Evolutionary conservation across 2,797 vertebrate genomes (phyloP).

Genomic region (Poliocrania exsul): DNA sequence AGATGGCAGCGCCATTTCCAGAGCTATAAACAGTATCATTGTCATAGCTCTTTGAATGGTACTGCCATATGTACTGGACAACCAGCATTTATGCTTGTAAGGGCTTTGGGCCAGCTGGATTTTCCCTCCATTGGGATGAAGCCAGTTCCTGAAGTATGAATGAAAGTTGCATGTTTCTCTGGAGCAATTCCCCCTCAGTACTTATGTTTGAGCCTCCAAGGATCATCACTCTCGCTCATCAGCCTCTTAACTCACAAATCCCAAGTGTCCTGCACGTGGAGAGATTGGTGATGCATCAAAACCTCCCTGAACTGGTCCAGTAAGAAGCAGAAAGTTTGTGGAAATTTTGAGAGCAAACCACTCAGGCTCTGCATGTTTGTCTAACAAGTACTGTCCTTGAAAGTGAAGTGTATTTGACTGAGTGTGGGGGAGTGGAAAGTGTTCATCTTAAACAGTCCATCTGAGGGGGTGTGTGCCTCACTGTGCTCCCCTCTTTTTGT

Average conservation of each 20-base stretch:
- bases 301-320: neutral
- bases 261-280: neutral
- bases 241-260: neutral
- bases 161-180: neutral
- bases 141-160: conserved; percentile 19
- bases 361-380: neutral
- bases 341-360: neutral
- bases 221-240: neutral
- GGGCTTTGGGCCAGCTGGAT: conserved; percentile 51
- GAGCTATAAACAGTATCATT: conserved; percentile 88
- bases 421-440: neutral
- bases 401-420: neutral
- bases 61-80: conserved; percentile 87
- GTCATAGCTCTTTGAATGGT: conserved; percentile 98
- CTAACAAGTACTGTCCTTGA: neutral
- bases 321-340: neutral
- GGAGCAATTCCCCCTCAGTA: neutral
- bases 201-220: neutral
- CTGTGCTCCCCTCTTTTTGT: neutral
- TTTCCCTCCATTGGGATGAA: neutral
- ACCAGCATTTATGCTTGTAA: conserved; percentile 60
- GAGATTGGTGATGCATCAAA: neutral
- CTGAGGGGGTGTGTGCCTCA: neutral
- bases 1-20: conserved; percentile 92
- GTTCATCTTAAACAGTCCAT: accelerated